phyloP scores from a whole-genome alignment of 1,140 invertebrate species.

The Conopomorpha cramerella region DNA sequence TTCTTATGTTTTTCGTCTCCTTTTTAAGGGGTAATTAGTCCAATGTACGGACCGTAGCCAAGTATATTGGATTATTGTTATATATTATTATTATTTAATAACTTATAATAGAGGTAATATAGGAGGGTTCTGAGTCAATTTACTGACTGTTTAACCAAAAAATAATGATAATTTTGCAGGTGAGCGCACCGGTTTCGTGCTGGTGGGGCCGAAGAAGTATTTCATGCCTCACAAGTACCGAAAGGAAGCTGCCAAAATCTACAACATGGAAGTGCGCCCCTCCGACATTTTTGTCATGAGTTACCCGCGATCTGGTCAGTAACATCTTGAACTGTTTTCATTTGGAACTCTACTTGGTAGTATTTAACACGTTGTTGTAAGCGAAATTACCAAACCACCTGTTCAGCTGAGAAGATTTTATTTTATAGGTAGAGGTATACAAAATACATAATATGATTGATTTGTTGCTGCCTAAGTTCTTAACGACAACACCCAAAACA shows the following conservation, averaged over 20 bases:
- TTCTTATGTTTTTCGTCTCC: background rate
- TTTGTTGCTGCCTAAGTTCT: no score
- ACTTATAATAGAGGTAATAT: background rate
- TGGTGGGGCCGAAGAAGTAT: conserved; percentile 70
- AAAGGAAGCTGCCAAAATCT: conserved; percentile 65
- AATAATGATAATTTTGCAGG: no score
- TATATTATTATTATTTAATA: background rate
- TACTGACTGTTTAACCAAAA: no score
- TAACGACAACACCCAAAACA: background rate
- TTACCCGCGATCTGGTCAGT: conserved; percentile 17
- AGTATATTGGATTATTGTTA: background rate
- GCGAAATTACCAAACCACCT: background rate
- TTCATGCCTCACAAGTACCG: conserved; percentile 66
- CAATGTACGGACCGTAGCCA: no score
- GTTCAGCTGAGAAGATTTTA: no score
- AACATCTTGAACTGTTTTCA: conserved; percentile 4
- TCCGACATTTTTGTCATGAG: conserved; percentile 65
- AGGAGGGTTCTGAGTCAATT: background rate
- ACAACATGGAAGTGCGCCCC: conserved; percentile 66
- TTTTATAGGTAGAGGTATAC: no score
- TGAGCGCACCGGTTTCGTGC: conserved; percentile 69
- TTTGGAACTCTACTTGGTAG: conserved; percentile 7
- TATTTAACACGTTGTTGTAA: conserved; percentile 5
- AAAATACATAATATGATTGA: no score
- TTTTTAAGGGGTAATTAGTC: no score